These are phyloP conservation scores for Copsychus sechellarum DNA, from an alignment of 2,113 vertebrate species.

Conservation along the genomic window DNA sequence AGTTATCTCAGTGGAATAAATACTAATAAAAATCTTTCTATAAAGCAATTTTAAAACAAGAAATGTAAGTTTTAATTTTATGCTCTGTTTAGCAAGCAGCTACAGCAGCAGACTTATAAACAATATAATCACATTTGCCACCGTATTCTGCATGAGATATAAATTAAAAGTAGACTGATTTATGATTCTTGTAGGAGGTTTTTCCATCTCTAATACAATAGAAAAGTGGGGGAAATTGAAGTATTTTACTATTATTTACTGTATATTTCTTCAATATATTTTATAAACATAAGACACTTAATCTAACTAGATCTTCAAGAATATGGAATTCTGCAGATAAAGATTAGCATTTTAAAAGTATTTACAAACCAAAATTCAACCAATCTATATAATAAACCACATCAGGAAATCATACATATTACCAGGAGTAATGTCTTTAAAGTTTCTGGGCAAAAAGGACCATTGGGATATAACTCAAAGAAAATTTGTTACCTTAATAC, in stretches of 20 bases:
- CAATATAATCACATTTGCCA: background rate
- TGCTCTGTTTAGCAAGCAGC: background rate
- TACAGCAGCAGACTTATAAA: background rate
- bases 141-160: background rate
- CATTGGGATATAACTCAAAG: fast-evolving
- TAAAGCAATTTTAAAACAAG: background rate
- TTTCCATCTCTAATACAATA: background rate
- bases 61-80: slow-evolving; percentile 11
- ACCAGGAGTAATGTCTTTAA: background rate
- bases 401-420: background rate
- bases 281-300: background rate
- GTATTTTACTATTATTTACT: background rate
- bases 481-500: background rate
- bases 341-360: background rate
- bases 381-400: background rate
- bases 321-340: background rate
- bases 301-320: background rate
- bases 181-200: background rate
- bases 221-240: background rate
- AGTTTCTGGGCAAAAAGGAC: background rate
- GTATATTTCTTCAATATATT: background rate
- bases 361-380: background rate
- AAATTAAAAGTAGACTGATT: background rate
- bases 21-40: background rate
- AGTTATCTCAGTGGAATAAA: background rate